Evolutionary conservation across 2,888 invertebrate genomes (phyloP).

Genomic region (Lasius platythorax): DNA sequence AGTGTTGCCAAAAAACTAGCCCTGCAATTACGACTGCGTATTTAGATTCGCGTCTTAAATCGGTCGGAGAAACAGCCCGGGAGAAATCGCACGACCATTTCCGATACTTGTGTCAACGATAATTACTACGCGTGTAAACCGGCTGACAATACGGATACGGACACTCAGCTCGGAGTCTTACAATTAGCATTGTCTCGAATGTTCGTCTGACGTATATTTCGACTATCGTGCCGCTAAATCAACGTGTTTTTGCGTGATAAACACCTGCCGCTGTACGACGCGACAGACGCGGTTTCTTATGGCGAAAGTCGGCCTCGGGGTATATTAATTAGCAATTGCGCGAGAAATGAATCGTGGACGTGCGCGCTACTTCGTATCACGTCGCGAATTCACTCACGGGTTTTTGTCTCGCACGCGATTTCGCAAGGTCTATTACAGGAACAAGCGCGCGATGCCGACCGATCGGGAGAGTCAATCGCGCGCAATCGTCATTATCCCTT

Average conservation of each 20-base stretch:
- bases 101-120: constrained; percentile 75
- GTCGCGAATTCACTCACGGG: constrained; percentile 36
- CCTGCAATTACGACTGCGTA: not conserved
- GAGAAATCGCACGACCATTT: constrained; percentile 47
- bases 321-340: constrained; percentile 73
- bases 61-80: constrained; percentile 28
- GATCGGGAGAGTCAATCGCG: constrained; percentile 45
- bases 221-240: constrained; percentile 64
- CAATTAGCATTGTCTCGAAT: constrained; percentile 80
- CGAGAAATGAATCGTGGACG: constrained; percentile 69
- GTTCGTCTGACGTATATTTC: constrained; percentile 57
- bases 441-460: not conserved
- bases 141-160: constrained; percentile 59
- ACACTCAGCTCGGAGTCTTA: constrained; percentile 29
- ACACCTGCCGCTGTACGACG: constrained; percentile 63
- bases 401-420: constrained; percentile 44
- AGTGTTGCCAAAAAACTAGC: not conserved
- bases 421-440: constrained; percentile 43
- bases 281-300: constrained; percentile 29
- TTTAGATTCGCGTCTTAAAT: not conserved
- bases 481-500: constrained; percentile 44
- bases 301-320: constrained; percentile 69
- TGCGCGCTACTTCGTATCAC: constrained; percentile 55
- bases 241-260: constrained; percentile 66
- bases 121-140: constrained; percentile 81